Evolutionary conservation across 1,140 invertebrate genomes (phyloP), one percentile per base, ranked within the genome.

Genomic region (Neotoxoptera formosana): DNA sequence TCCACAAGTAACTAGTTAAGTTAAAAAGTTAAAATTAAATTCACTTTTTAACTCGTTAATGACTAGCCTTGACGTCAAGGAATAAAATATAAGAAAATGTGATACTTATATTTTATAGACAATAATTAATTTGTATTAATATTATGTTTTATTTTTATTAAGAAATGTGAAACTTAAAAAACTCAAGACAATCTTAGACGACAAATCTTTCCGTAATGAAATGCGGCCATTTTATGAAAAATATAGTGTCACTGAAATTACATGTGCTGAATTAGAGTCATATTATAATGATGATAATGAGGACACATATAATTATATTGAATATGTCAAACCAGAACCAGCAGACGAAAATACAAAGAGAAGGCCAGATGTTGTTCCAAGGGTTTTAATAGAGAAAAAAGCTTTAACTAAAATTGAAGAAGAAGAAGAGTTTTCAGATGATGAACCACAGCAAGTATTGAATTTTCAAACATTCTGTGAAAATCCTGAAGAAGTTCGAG

Each of bases 301-400:
- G 56, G 91, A 93, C 34, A 86, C 48, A 41, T 86, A 93, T 92
- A 81, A 92, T 86, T 81, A 93, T 86, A 48, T 93, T 51, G 91
- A 93, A 86, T 93, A 93, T 93, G 76, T 93, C 23, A 86, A 41
- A 93, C 91, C 91, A 51, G 91, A 93, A 93, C 91, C 91, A 53
- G 67, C 23, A 30, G 91, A 93, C 56, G 91, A 93, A 93, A 93
- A 93, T 56, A 48, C 53, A 53, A 93, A 93, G 7, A 51, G 91
- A 41, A 93, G 91, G 56, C 91, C 67, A 25, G 47, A 93, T 86
- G 91, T 93, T 93, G 14, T 84, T 9, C 91, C 91, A 83, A 93
- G 91, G 34, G 81, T 93, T 48, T 86, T 93, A 84, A 36, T 47
- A 7, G 34, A 93, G 53, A 93, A 93, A 84, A 93, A 93, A 41